Base-by-base conservation (phyloP, 2,113 vertebrate genomes). In the Ameiurus melas region DNA sequence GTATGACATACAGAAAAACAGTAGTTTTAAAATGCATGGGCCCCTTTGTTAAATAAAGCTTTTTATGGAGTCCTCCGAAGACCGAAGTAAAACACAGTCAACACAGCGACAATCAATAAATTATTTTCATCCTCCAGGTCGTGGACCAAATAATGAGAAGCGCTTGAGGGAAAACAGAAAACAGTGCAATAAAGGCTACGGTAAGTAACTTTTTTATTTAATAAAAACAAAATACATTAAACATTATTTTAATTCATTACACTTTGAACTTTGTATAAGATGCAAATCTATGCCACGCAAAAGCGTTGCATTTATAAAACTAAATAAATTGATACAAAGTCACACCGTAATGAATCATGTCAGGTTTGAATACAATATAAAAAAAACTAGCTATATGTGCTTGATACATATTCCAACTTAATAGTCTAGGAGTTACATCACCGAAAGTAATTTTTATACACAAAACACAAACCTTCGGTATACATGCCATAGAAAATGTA, bases 201-300 rank as follows among this genome's bases (percentile, higher is more conserved):
- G 95, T 96, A 94, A 95, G 95, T 94, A 93, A 91, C 51, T 85
- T 84, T 89, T 85, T 22, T 27, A 58, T 88, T 93, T 91, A 91
- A 93, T 91, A 30, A 85, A 43, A n/a, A 66, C 39, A 71, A 43
- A 39, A 0, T 17, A 79, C 78, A 70, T 71, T 8, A 36, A 84
- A 86, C 22, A 77, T 64, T 60, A n/a, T 30, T 77, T 19, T 57
- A 25, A 83, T 83, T 82, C 4, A 39, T 60, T 10, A 60, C 19
- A 60, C 30, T 6, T 30, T 80, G 13, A 82, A 22, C 9, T 82
- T 39, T 82, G 10, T 36, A 19, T 12, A 82, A 82, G 33, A 60
- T 36, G 3, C 10, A 57, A 2, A 62, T 39, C 6, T 58, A 57
- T 30, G 51, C 16, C 30, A 20, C 1, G 19, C 20, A 36, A 82